Evolutionary conservation across 2,113 vertebrate species (phyloP).

Genomic region (Vicugna pacos): DNA sequence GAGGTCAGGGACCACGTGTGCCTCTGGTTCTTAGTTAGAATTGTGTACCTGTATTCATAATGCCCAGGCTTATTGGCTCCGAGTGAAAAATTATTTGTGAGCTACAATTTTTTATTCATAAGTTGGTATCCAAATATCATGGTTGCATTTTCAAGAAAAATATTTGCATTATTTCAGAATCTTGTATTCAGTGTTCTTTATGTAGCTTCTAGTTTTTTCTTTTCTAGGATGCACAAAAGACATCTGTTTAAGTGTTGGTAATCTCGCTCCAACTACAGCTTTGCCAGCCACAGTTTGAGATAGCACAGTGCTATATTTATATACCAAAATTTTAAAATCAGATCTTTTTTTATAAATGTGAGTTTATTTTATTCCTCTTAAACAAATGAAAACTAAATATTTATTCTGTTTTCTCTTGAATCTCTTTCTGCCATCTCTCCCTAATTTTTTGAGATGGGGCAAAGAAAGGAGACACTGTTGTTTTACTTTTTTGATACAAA

Average conservation of each 20-base stretch:
- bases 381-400: constrained; percentile 38
- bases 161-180: constrained; percentile 48
- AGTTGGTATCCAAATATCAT: constrained; percentile 35
- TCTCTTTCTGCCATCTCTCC: neutral
- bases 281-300: constrained; percentile 54
- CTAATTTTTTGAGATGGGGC: constrained; percentile 7
- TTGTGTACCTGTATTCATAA: neutral
- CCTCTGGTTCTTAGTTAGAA: constrained; percentile 32
- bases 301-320: constrained; percentile 23
- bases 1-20: neutral
- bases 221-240: constrained; percentile 46
- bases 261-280: constrained; percentile 11
- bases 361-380: constrained; percentile 34
- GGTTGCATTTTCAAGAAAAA: constrained; percentile 61
- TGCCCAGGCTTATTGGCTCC: constrained; percentile 1
- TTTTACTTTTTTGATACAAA: constrained; percentile 34
- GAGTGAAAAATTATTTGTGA: constrained; percentile 50
- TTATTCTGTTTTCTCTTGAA: neutral
- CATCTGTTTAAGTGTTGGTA: constrained; percentile 51
- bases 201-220: constrained; percentile 38
- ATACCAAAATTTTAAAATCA: constrained; percentile 55
- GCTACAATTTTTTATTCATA: constrained; percentile 47
- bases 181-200: constrained; percentile 39
- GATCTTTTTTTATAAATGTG: neutral
- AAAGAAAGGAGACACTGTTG: neutral